Evolutionary conservation across 2,888 invertebrate genomes (phyloP).

Genomic region (Prenolepis imparis): DNA sequence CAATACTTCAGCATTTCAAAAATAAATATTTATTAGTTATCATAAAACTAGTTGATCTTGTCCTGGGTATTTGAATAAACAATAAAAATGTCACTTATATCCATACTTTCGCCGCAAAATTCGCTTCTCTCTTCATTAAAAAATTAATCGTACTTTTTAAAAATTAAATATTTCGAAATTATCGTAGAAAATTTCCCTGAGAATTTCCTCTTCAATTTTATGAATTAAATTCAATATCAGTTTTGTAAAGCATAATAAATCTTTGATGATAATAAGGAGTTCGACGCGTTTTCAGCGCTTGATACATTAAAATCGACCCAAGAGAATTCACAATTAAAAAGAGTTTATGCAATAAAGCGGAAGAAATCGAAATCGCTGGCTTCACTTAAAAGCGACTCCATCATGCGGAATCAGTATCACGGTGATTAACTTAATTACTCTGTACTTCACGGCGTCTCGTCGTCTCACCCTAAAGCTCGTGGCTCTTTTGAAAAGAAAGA

Average conservation of each 20-base stretch:
- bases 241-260: not conserved
- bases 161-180: not conserved
- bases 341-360: not conserved
- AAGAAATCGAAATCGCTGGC: conserved; percentile 10
- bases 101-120: not conserved
- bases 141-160: not conserved
- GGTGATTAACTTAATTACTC: conserved; percentile 30
- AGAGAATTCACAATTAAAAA: conserved; percentile 9
- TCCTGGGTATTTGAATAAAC: not conserved
- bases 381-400: conserved; percentile 7
- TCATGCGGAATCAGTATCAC: conserved; percentile 7
- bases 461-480: conserved; percentile 74
- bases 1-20: not conserved
- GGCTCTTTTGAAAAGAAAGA: conserved; percentile 66
- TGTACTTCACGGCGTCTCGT: conserved; percentile 65
- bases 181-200: not conserved
- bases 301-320: not conserved
- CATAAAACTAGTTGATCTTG: not conserved
- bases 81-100: conserved; percentile 7
- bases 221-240: not conserved
- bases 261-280: not conserved
- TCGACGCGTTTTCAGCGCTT: not conserved
- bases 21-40: not conserved
- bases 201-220: not conserved
- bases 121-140: not conserved